These are phyloP conservation scores for Hydrolagus affinis DNA, from an alignment of 2,113 vertebrate genomes.

Conservation along the genomic window DNA sequence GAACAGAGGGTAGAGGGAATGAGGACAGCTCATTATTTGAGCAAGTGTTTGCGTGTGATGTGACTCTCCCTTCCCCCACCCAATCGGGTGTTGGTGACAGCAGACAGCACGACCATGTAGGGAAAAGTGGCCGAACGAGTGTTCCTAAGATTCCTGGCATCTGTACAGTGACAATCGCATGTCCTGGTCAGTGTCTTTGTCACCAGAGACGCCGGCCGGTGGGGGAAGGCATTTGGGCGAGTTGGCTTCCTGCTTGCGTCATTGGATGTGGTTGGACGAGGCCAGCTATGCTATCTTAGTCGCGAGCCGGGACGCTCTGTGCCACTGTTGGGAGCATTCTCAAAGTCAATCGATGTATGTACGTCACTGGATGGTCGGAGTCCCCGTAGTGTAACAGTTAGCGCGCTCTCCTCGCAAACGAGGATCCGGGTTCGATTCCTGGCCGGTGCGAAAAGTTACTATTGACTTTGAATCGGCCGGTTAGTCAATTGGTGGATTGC, in stretches of 20 bases:
- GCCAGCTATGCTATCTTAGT: neutral
- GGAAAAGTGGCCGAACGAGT: constrained; percentile 58
- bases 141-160: constrained; percentile 62
- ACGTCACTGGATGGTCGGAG: too few relatives aligned
- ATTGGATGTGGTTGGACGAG: constrained; percentile 35
- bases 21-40: neutral
- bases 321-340: too few relatives aligned
- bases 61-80: constrained; percentile 38
- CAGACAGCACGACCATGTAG: constrained; percentile 70
- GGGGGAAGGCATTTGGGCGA: constrained; percentile 41
- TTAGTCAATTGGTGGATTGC: too few relatives aligned
- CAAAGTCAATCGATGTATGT: too few relatives aligned
- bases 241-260: constrained; percentile 41
- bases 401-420: too few relatives aligned
- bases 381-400: too few relatives aligned
- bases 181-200: constrained; percentile 55
- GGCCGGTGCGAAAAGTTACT: too few relatives aligned
- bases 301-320: neutral
- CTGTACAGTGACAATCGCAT: constrained; percentile 60
- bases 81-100: constrained; percentile 41
- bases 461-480: too few relatives aligned
- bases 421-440: too few relatives aligned
- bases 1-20: neutral
- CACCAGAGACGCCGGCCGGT: constrained; percentile 42
- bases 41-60: constrained; percentile 17